phyloP scores from a whole-genome alignment of 1,140 invertebrate species.

The Callitettix versicolor region DNA sequence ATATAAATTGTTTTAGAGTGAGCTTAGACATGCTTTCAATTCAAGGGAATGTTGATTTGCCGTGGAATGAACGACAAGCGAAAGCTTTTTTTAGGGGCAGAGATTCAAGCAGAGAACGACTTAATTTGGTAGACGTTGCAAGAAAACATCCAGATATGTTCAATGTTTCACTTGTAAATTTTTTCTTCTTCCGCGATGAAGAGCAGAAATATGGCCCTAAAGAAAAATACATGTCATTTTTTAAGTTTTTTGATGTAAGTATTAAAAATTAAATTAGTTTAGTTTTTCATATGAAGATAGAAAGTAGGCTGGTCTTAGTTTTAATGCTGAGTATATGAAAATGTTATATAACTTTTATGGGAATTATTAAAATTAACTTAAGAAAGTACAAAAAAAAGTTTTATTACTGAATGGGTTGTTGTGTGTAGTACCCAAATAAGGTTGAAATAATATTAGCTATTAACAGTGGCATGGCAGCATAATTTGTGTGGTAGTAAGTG shows the following conservation, averaged over 20 bases:
- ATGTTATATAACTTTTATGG: too few relatives aligned
- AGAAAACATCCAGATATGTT: constrained; percentile 67
- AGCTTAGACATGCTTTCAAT: constrained; percentile 82
- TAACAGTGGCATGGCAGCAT: too few relatives aligned
- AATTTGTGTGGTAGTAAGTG: too few relatives aligned
- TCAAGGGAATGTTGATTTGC: constrained; percentile 59
- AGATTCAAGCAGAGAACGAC: constrained; percentile 72
- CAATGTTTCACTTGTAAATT: constrained; percentile 89
- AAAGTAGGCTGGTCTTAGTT: too few relatives aligned
- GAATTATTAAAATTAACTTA: too few relatives aligned
- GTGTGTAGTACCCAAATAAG: too few relatives aligned
- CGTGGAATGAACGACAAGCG: constrained; percentile 64
- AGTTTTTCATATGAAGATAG: too few relatives aligned
- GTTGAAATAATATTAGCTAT: too few relatives aligned
- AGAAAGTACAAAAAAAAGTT: too few relatives aligned
- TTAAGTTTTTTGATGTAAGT: constrained; percentile 89
- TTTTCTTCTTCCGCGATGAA: constrained; percentile 89
- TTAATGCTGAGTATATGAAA: too few relatives aligned
- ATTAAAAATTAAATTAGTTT: too few relatives aligned
- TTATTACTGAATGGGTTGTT: too few relatives aligned
- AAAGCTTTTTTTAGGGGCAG: constrained; percentile 86
- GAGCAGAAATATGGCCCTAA: constrained; percentile 77
- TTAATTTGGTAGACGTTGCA: constrained; percentile 73
- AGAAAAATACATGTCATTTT: constrained; percentile 77
- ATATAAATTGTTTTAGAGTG: constrained; percentile 47